Conservation (phyloP, 1,140 invertebrate species). For the Drosophila tristis region DNA sequence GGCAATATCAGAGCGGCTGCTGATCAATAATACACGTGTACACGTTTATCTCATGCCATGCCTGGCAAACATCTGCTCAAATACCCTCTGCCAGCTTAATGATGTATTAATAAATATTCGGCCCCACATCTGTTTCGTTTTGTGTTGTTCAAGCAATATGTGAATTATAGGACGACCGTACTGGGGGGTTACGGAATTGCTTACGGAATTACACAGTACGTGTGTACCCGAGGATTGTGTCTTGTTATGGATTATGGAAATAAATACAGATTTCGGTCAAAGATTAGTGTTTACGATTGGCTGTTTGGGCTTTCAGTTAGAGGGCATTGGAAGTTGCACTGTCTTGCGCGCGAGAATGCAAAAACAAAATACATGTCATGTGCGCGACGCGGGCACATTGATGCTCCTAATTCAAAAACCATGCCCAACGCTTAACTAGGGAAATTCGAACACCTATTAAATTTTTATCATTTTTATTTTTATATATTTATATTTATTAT, state of each 20-base stretch:
- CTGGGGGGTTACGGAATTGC: background rate
- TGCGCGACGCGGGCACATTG: no score
- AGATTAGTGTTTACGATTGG: constrained; percentile 22
- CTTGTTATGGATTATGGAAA: constrained; percentile 16
- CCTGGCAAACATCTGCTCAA: no score
- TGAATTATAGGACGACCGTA: constrained; percentile 34
- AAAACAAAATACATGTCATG: no score
- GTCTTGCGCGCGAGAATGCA: no score
- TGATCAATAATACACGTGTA: no score
- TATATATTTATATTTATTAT: no score
- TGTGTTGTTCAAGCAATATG: constrained; percentile 6
- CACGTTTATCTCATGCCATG: no score
- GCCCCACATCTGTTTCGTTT: constrained; percentile 28
- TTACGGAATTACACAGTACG: constrained; percentile 3
- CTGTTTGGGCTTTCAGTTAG: constrained; percentile 1
- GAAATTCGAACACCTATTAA: no score
- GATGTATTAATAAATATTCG: constrained; percentile 13
- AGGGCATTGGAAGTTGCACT: background rate
- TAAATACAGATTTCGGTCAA: constrained; percentile 8
- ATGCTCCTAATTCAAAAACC: no score
- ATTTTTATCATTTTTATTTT: no score
- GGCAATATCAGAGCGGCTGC: no score
- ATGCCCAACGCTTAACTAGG: background rate
- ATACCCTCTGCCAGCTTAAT: background rate
- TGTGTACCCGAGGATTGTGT: constrained; percentile 15